Conservation (phyloP, 2,888 invertebrate genomes). For the Tubulanus polymorphus region DNA sequence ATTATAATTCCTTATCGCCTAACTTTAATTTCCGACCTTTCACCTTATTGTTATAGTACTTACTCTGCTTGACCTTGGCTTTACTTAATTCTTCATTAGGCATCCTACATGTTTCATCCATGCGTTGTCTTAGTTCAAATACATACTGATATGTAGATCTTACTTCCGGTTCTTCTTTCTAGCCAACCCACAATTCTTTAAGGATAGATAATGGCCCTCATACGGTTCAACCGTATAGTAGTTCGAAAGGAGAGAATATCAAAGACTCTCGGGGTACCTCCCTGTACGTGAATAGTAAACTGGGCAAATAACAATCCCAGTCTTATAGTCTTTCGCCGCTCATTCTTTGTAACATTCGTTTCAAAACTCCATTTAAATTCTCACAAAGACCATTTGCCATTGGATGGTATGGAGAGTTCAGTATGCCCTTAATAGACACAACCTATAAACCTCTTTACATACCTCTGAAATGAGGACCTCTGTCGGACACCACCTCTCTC, state of each 20-base stretch:
- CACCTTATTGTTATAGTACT: constrained; percentile 15
- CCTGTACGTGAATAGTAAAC: constrained; percentile 19
- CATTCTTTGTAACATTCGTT: constrained; percentile 21
- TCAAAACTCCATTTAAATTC: too few relatives aligned
- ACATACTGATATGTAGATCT: constrained; percentile 8
- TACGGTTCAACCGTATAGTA: constrained; percentile 16
- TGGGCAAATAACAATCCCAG: constrained; percentile 23
- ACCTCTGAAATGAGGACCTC: too few relatives aligned
- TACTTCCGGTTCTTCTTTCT: constrained; percentile 4
- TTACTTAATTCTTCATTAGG: constrained; percentile 11
- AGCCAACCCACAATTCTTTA: constrained; percentile 7
- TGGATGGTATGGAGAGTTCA: too few relatives aligned
- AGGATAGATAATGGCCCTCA: constrained; percentile 15
- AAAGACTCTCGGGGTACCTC: constrained; percentile 19
- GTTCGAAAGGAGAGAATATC: constrained; percentile 20
- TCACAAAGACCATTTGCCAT: too few relatives aligned
- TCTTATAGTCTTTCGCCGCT: constrained; percentile 16
- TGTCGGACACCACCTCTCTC: too few relatives aligned
- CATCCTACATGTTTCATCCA: constrained; percentile 13
- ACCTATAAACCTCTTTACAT: too few relatives aligned
- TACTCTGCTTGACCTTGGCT: constrained; percentile 4
- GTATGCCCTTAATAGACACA: too few relatives aligned
- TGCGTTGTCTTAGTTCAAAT: constrained; percentile 10
- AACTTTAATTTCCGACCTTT: constrained; percentile 5
- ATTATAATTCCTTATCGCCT: neutral